Base-by-base conservation (phyloP, 2,888 invertebrate species). In the Neocrepidodera transversa region DNA sequence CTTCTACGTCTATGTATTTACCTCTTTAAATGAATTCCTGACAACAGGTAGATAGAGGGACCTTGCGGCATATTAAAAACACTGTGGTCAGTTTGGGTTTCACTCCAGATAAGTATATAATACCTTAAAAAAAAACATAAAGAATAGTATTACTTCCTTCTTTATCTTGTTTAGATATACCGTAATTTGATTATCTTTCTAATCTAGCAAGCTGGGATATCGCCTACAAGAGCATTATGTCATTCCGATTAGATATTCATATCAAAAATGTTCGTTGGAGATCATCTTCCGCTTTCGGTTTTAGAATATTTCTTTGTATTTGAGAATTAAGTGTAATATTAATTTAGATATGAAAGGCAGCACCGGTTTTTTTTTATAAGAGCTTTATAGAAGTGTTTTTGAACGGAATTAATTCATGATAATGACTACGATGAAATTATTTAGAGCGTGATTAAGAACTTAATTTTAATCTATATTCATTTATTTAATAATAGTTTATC, bases 111-210 rank as follows among this genome's bases (percentile, higher is more conserved):
- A 52, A 52, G 52, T 42, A 32, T 35, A 43, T 53, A 54, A 54
- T 54, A 38, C 54, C 45, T 16, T 28, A 28, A 45, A 26, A 45
- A 45, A 26, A 45, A 7, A 36, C 7, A 40, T 3, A 23, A 43
- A 42, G 53, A 43, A 43, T 43, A 43, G 43, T 20, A 47, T 54
- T 54, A 54, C 45, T 26, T 52, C 36, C 36, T 35, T 54, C 47
- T 54, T 45, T 54, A 54, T 54, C 54, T 54, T 54, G 54, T 54
- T 54, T 36, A 26, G 36, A 30, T 47, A 40, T 47, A 36, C 35
- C 54, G 23, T 54, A 54, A 54, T 54, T 54, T 54, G 54, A 54
- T 54, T 54, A 54, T 35, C 54, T 54, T 54, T 54, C 36, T 45
- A 54, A 54, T 54, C 35, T 32, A 54, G 45, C 45, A 54, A 45